A percentile compares a stretch with the other conserved stretches of the same genome.
phyloP scores from a whole-genome alignment of 2,888 invertebrate genomes.

The Rhingia campestris region DNA sequence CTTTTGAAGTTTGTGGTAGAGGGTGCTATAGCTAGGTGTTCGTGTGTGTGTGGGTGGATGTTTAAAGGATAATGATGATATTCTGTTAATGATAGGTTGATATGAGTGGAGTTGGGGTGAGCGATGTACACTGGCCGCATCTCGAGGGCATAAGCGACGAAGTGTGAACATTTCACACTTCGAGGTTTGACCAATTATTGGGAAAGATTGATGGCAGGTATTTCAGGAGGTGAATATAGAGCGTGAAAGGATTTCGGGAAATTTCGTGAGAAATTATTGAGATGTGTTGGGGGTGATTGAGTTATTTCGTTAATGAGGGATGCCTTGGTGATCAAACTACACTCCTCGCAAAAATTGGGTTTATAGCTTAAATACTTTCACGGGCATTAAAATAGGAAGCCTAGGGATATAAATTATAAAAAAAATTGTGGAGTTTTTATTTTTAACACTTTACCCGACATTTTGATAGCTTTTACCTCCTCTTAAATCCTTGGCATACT shows the following conservation, averaged over 20 bases:
- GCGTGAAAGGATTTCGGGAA: slow-evolving; percentile 49
- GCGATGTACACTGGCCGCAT: background rate
- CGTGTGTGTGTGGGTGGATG: slow-evolving; percentile 6
- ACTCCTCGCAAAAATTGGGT: no score
- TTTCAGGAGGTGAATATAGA: slow-evolving; percentile 24
- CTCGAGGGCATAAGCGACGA: slow-evolving; percentile 42
- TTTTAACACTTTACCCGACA: no score
- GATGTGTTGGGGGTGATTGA: no score
- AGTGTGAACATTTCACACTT: slow-evolving; percentile 72
- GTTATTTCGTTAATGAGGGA: no score
- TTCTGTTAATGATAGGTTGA: slow-evolving; percentile 68
- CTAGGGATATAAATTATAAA: no score
- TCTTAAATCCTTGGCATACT: no score
- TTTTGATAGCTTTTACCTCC: no score
- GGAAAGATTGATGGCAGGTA: slow-evolving; percentile 55
- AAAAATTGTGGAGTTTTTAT: no score
- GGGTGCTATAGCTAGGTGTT: no score
- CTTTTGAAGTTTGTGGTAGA: slow-evolving; percentile 70
- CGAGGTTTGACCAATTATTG: slow-evolving; percentile 71
- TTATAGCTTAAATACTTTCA: no score
- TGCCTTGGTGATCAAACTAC: no score
- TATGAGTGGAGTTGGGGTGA: slow-evolving; percentile 23
- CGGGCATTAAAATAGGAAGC: no score
- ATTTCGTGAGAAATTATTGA: background rate
- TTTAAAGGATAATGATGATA: slow-evolving; percentile 65